A percentile compares a stretch with the other conserved stretches of the same genome.
These are phyloP conservation scores for Notolabrus celidotus DNA, from an alignment of 2,797 vertebrate species.

Conservation along the genomic window DNA sequence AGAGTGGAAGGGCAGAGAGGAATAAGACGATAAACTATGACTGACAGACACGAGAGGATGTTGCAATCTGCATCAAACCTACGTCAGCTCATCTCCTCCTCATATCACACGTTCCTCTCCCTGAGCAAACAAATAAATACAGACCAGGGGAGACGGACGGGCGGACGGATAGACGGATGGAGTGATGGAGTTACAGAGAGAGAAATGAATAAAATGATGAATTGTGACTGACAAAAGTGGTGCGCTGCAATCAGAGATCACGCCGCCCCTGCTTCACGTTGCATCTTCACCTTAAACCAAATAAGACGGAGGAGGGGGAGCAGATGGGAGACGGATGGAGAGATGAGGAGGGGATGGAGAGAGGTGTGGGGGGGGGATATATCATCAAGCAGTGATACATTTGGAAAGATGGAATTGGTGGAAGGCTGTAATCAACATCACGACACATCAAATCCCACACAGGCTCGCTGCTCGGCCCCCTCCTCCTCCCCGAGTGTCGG, in stretches of 20 bases:
- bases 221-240: constrained; percentile 59
- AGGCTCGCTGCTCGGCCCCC: constrained; percentile 8
- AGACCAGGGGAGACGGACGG: too few relatives aligned
- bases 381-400: constrained; percentile 49
- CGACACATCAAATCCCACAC: constrained; percentile 37
- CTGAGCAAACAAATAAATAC: constrained; percentile 26
- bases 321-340: constrained; percentile 32
- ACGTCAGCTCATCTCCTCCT: constrained; percentile 18
- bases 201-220: constrained; percentile 42
- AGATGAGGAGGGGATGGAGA: constrained; percentile 6
- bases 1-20: background rate
- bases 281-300: constrained; percentile 33
- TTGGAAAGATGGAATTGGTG: constrained; percentile 29
- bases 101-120: constrained; percentile 5
- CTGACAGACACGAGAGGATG: constrained; percentile 33
- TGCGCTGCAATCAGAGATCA: constrained; percentile 44
- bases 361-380: background rate
- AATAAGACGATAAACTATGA: constrained; percentile 25
- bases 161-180: constrained; percentile 10
- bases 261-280: constrained; percentile 20
- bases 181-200: background rate
- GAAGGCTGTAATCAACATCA: constrained; percentile 52
- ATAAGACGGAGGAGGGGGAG: constrained; percentile 16
- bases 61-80: constrained; percentile 16
- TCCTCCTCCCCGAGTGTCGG: constrained; percentile 13